Evolutionary conservation across 2,113 vertebrate genomes (phyloP), one percentile per base, ranked within the genome.

Genomic region (Phocoena sinus): DNA sequence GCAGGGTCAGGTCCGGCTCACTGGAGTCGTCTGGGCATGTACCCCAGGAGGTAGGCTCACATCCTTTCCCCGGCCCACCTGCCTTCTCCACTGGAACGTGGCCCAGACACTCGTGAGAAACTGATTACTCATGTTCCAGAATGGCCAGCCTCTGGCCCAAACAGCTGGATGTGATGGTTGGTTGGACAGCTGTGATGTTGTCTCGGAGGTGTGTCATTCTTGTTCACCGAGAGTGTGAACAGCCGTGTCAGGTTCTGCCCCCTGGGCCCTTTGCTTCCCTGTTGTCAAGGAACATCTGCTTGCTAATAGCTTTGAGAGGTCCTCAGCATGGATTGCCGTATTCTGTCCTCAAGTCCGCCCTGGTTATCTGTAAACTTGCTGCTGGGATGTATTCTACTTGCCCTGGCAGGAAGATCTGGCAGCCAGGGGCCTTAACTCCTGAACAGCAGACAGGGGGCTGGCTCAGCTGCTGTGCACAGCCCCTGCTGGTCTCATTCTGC

Each of bases 261-360:
- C 23, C 25, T 8, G 26, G 28, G 1, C 31, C n/a, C 81, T 41
- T 25, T 36, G n/a, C 77, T 47, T 65, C 82, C 41, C 65, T n/a
- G 31, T 20, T 18, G 38, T 71, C 0, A 11, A 36, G 13, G 26
- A 4, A 5, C 36, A 4, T 26, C 58, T 26, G 20, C 7, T 5
- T 3, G 36, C 13, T 14, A 8, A 36, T 33, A 31, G 50, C 28
- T 56, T 71, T 18, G 38, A 31, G 53, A 21, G 33, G n/a, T 2
- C 44, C 33, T 81, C 5, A 0, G 1, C 13, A 33, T 28, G 31
- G 13, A 6, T 3, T 6, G 44, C 58, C 4, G 0, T 7, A 0
- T 21, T 92, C 70, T 89, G 67, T 41, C 11, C 36, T 7, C 21
- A 13, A 3, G 14, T 13, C 71, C 5, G 0, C 77, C 41, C 1